Conservation (phyloP, 2,888 invertebrate species). For the Hypomecis atomaria region DNA sequence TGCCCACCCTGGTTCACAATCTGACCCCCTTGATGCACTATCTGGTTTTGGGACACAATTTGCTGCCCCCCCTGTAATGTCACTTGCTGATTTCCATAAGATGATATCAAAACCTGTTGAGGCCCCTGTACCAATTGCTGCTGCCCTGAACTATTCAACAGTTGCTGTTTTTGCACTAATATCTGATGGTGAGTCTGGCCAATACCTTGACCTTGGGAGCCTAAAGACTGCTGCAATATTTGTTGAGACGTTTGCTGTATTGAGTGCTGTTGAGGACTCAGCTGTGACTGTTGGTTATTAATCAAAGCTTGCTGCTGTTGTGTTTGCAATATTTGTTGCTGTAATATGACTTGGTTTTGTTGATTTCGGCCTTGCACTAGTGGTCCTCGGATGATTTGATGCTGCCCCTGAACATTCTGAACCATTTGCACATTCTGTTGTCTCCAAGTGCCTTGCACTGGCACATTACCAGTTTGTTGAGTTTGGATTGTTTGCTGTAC, state of each 20-base stretch:
- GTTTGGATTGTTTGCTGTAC: constrained; percentile 77
- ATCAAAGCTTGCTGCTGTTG: constrained; percentile 76
- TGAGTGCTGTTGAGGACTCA: constrained; percentile 83
- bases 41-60: constrained; percentile 77
- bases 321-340: constrained; percentile 85
- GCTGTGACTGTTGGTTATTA: constrained; percentile 74
- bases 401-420: constrained; percentile 81
- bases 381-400: constrained; percentile 79
- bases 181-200: constrained; percentile 81
- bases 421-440: constrained; percentile 83
- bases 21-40: constrained; percentile 79
- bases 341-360: constrained; percentile 82
- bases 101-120: constrained; percentile 75
- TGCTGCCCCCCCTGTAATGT: constrained; percentile 78
- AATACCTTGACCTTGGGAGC: constrained; percentile 79
- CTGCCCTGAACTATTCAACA: constrained; percentile 82
- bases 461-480: constrained; percentile 67
- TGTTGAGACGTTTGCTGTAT: constrained; percentile 85
- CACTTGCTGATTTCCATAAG: constrained; percentile 77
- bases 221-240: constrained; percentile 85
- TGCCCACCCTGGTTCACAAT: constrained; percentile 77
- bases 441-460: constrained; percentile 75
- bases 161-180: constrained; percentile 84
- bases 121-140: constrained; percentile 81
- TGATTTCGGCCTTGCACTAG: constrained; percentile 76